Percentiles rank a stretch among this genome's conserved stretches.
phyloP scores from a whole-genome alignment of 1,140 invertebrate genomes.

The Aphaenogaster floridana region DNA sequence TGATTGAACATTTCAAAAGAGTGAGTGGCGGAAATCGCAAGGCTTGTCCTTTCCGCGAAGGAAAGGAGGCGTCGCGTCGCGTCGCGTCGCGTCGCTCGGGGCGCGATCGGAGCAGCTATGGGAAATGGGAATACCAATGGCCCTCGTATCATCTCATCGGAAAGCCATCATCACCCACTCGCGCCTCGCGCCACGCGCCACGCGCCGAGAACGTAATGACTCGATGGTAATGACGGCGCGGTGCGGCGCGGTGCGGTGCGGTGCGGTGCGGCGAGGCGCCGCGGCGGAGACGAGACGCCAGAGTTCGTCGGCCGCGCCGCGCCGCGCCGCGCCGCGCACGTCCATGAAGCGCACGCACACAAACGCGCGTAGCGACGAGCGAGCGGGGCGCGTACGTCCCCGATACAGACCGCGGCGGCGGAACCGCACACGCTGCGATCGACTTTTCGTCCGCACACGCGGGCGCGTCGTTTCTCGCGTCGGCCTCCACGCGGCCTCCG shows the following conservation, averaged over 20 bases:
- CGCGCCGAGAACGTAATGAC: neutral
- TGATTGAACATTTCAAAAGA: too few relatives aligned
- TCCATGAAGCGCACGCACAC: constrained; percentile 26
- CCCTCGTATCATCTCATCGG: too few relatives aligned
- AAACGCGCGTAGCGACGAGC: neutral
- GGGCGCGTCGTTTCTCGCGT: neutral
- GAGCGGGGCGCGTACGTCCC: constrained; percentile 49
- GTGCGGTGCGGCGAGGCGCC: neutral
- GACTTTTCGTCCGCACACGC: constrained; percentile 47
- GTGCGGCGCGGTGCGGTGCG: neutral
- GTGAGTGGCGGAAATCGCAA: too few relatives aligned
- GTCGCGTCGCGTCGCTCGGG: too few relatives aligned
- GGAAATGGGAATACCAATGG: too few relatives aligned
- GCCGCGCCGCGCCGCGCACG: neutral
- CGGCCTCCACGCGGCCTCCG: neutral
- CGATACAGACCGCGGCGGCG: neutral
- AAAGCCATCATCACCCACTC: too few relatives aligned
- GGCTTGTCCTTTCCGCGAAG: too few relatives aligned
- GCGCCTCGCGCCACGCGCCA: neutral
- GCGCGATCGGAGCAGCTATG: too few relatives aligned
- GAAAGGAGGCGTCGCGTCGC: too few relatives aligned
- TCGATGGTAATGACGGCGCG: neutral
- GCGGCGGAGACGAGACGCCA: constrained; percentile 65
- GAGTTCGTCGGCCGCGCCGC: constrained; percentile 76
- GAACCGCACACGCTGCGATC: constrained; percentile 44